Base-by-base conservation (phyloP, 2,113 vertebrate genomes). In the Pachyramphus minor region DNA sequence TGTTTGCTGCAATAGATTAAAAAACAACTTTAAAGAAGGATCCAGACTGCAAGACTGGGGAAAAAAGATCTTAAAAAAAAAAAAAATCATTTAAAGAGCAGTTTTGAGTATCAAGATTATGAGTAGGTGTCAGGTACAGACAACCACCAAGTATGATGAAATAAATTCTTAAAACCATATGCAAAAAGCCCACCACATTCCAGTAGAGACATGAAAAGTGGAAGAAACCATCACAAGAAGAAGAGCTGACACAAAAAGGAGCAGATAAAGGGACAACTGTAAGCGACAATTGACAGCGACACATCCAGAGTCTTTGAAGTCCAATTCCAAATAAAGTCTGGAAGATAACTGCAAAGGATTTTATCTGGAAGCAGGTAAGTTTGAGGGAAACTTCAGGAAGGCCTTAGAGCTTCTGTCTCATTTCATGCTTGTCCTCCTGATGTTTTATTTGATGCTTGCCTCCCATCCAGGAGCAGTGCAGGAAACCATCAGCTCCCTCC, bases 251-350 rank as follows among this genome's bases (percentile, higher is more conserved):
- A 83, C 8, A 14, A 53, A 56, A 80, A 81, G 31, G 19, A 73
- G 9, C 27, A 78, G n/a, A 78, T 59, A 55, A 87, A 68, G 47
- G 27, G 41, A 76, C 22, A 75, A 25, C 15, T 1, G 0, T 27
- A 78, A 6, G n/a, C n/a, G n/a, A n/a, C n/a, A n/a, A n/a, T n/a
- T n/a, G n/a, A 62, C 23, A 55, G 59, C 0, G 2, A 71, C 27
- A 71, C 24, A 75, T 47, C 47, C 4, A 0, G 28, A 71, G 16
- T 33, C 39, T 66, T 82, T 25, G 22, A 72, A 91, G 67, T 50
- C 1, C 25, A 39, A 12, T 59, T 35, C 33, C 60, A 78, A 42
- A 78, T 44, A 72, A 91, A 52, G 18, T 37, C 20, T 42, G 50
- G n/a, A 37, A 71, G 41, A 80, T 41, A 2, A 69, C 7, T 42